Percentiles rank a stretch among this genome's conserved stretches.
Conservation (phyloP, 2,888 invertebrate species). For the Eledona agricola region DNA sequence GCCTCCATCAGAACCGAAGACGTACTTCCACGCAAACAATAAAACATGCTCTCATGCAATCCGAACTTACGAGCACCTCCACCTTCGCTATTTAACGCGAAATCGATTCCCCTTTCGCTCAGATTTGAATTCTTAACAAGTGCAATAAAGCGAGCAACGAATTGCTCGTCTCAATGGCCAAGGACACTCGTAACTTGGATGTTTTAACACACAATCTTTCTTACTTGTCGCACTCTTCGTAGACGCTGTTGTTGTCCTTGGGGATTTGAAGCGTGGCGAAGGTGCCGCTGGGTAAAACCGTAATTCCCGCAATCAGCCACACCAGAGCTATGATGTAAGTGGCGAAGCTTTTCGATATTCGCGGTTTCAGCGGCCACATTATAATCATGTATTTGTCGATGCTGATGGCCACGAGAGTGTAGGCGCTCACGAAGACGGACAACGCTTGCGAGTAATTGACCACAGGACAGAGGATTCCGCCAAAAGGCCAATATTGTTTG, state of each 20-base stretch:
- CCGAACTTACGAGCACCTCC: slow-evolving; percentile 1
- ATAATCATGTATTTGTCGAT: slow-evolving; percentile 91
- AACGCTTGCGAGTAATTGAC: slow-evolving; percentile 86
- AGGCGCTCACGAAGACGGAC: slow-evolving; percentile 85
- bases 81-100: slow-evolving; percentile 8
- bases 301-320: slow-evolving; percentile 79
- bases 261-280: slow-evolving; percentile 75
- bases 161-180: background rate
- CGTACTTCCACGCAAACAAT: no score
- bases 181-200: slow-evolving; percentile 1
- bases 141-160: slow-evolving; percentile 2
- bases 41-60: no score
- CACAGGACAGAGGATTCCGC: slow-evolving; percentile 79
- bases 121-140: slow-evolving; percentile 14
- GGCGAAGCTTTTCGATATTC: slow-evolving; percentile 78
- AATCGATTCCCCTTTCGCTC: slow-evolving; percentile 13
- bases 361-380: slow-evolving; percentile 84
- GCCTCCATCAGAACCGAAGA: no score
- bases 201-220: slow-evolving; percentile 50
- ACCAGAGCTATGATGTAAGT: slow-evolving; percentile 75
- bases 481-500: slow-evolving; percentile 90
- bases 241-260: slow-evolving; percentile 60
- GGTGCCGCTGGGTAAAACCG: slow-evolving; percentile 83
- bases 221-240: slow-evolving; percentile 73
- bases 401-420: slow-evolving; percentile 90